phyloP scores from a whole-genome alignment of 2,113 vertebrate species.

The Circaetus cinerascens region DNA sequence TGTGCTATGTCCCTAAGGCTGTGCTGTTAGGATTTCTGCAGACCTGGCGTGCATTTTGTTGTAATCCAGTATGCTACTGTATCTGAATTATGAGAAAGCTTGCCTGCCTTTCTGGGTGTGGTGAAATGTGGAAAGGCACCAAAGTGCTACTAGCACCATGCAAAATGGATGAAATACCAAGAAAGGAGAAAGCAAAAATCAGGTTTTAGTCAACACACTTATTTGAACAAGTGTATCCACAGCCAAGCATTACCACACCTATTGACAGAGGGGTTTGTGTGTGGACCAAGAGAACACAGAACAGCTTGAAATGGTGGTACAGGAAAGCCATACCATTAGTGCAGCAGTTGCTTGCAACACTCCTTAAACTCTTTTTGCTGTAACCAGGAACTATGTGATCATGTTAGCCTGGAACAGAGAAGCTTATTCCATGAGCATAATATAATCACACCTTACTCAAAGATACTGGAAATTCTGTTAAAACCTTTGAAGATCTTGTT shows the following conservation, averaged over 20 bases:
- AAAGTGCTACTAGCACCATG: not conserved
- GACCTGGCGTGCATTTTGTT: not conserved
- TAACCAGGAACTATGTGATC: not conserved
- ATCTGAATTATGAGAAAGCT: not conserved
- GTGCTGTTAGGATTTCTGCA: not conserved
- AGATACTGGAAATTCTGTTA: not conserved
- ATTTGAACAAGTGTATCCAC: fast-evolving
- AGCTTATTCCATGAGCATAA: not conserved
- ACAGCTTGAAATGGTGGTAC: not conserved
- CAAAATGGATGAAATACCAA: not conserved
- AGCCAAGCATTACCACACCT: not conserved
- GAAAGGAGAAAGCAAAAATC: not conserved
- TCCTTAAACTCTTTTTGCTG: not conserved
- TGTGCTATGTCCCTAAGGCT: not conserved
- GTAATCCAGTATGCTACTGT: not conserved
- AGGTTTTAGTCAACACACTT: not conserved
- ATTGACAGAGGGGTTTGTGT: not conserved
- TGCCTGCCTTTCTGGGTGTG: not conserved
- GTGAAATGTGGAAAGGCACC: not conserved
- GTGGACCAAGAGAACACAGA: not conserved
- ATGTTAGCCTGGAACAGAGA: not conserved
- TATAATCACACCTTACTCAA: not conserved
- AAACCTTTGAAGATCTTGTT: not conserved
- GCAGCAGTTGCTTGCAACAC: not conserved
- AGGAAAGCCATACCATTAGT: not conserved